Base-by-base conservation (phyloP, 2,113 vertebrate genomes). In the Paratilapia polleni region DNA sequence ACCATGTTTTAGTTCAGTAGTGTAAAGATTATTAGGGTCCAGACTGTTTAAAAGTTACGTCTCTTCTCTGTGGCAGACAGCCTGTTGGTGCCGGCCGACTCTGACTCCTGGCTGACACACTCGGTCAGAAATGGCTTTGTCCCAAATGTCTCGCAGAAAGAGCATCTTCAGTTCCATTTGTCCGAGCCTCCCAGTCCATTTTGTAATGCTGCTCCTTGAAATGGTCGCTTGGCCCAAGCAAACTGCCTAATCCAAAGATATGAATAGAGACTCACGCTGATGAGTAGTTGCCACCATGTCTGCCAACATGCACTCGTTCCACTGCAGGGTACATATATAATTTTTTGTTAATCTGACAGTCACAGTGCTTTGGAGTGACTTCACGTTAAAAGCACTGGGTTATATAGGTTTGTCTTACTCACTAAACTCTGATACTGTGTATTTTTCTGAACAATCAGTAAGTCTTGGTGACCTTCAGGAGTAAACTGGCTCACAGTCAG, bases 201-300 rank as follows among this genome's bases (percentile, higher is more conserved):
- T 68, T 70, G 14, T 68, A 43, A 38, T 22, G 20, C 13, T 38
- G 38, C 11, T 28, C 47, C 64, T 63, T 63, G 75, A 84, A 87
- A 78, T 5, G 49, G 24, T 80, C 81, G 3, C 61, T 36, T 57
- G 24, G 59, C 82, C 26, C 38, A 54, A 22, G 58, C 5, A 3
- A 79, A 47, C 49, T 22, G 73, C 9, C 49, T 61, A 24, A 64
- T 90, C 47, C 57, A 34, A 24, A 89, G 79, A 68, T 81, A 34
- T 58, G 54, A 84, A 49, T 75, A 26, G 11, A 63, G 84, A 87
- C 77, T 83, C 68, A 77, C 73, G 54, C 74, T 76, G 77, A 58
- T 62, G 36, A 70, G 22, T 36, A 24, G 11, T 5, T 57, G 63
- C 63, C 54, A 56, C 59, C 64, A 15, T 41, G 74, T 70, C 61